Conservation (phyloP, 2,797 vertebrate genomes). For the Platyrinchus mystaceus region DNA sequence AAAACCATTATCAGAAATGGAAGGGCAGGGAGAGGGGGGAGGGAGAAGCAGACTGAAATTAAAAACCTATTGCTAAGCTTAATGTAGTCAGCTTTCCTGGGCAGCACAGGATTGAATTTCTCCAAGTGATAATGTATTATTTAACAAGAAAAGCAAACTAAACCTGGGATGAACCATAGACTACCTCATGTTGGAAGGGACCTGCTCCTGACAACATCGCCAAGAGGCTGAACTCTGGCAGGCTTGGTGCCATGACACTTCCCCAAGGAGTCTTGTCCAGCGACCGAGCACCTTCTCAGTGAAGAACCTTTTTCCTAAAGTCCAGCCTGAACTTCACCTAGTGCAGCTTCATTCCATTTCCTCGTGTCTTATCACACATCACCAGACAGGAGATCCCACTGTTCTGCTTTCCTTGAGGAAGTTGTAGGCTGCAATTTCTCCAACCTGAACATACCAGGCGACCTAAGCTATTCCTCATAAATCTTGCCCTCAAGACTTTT, state of each 20-base stretch:
- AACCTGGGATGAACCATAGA: not conserved
- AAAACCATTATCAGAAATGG: not conserved
- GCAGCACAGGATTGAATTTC: not conserved
- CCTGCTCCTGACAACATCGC: not conserved
- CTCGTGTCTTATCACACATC: fast-evolving
- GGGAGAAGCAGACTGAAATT: not conserved
- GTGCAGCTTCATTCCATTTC: not conserved
- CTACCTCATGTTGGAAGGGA: not conserved
- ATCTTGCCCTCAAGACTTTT: not conserved
- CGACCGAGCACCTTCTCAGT: not conserved
- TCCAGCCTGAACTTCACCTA: not conserved
- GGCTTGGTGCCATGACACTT: not conserved
- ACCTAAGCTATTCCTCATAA: fast-evolving
- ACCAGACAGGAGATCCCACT: not conserved
- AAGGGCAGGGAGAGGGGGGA: not conserved
- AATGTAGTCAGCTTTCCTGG: not conserved
- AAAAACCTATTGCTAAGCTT: not conserved
- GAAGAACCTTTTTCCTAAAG: not conserved
- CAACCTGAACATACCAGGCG: not conserved
- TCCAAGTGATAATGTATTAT: not conserved
- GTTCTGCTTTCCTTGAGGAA: not conserved
- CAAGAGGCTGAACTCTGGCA: not conserved
- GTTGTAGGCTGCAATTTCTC: not conserved
- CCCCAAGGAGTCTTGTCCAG: not conserved
- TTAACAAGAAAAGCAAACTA: not conserved